Conservation (phyloP, 2,888 invertebrate genomes). For the Ferrisia virgata region DNA sequence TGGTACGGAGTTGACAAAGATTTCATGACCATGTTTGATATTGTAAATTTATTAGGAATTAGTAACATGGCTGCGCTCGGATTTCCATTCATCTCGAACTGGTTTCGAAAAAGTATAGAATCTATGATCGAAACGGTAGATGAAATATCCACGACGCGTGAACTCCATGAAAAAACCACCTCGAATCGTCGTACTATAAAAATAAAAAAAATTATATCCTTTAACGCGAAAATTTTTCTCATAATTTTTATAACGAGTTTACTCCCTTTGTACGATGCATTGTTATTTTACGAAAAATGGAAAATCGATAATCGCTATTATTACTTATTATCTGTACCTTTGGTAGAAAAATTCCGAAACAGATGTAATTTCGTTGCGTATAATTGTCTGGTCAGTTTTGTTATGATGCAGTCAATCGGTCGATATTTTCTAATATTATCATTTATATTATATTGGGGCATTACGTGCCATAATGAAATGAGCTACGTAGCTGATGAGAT, state of each 20-base stretch:
- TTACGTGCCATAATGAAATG: background rate
- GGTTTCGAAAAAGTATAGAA: background rate
- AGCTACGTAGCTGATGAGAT: background rate
- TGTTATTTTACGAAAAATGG: background rate
- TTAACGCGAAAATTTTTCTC: background rate
- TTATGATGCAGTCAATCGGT: background rate
- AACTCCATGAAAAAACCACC: too few species aligned
- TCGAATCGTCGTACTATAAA: background rate
- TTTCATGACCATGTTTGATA: background rate
- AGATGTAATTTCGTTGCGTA: background rate
- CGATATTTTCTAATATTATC: background rate
- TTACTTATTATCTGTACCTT: background rate
- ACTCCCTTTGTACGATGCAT: background rate
- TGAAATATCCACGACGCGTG: too few species aligned
- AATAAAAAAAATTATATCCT: background rate
- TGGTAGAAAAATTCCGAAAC: background rate
- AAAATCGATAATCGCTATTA: background rate
- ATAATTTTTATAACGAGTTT: background rate
- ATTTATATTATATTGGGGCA: background rate
- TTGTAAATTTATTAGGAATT: background rate
- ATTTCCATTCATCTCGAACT: background rate
- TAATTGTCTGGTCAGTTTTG: background rate
- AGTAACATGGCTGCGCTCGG: background rate
- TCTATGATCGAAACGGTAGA: background rate
- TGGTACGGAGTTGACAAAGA: background rate